These are phyloP conservation scores for Porites lutea DNA, from an alignment of 64 coral and sea anemone genomes.

Conservation along the genomic window DNA sequence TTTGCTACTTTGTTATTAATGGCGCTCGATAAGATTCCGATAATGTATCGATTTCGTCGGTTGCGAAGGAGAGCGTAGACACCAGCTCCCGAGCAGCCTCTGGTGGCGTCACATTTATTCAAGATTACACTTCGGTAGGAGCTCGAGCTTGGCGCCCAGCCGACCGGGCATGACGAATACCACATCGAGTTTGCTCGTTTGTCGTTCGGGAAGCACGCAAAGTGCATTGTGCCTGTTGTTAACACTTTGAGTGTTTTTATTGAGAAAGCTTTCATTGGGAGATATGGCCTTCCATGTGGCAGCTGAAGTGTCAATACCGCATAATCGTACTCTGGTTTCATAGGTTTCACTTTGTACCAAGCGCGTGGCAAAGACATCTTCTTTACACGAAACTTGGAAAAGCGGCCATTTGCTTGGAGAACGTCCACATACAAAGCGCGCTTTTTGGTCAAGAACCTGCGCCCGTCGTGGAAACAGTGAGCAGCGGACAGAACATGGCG, in stretches of 20 bases:
- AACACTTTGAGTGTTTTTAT: not conserved
- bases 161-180: conserved; percentile 41
- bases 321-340: conserved; percentile 34
- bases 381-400: not conserved
- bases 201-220: conserved; percentile 34
- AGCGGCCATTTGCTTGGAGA: conserved; percentile 14
- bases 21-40: conserved; percentile 29
- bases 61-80: not conserved
- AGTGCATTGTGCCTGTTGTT: not conserved
- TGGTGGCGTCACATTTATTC: conserved; percentile 21
- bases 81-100: conserved; percentile 40
- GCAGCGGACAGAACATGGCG: conserved; percentile 33
- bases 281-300: conserved; percentile 15
- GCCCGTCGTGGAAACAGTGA: conserved; percentile 32
- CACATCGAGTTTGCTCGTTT: conserved; percentile 35
- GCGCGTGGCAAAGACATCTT: conserved; percentile 13
- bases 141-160: conserved; percentile 5
- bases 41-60: not conserved
- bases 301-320: not conserved
- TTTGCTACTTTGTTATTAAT: not conserved
- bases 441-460: not conserved
- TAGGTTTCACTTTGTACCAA: not conserved
- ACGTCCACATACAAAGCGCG: conserved; percentile 3
- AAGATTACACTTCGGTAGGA: conserved; percentile 7
- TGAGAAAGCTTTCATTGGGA: not conserved